Evolutionary conservation across 2,113 vertebrate species (phyloP), one percentile per base, ranked within the genome.

Genomic region (Brienomyrus brachyistius): DNA sequence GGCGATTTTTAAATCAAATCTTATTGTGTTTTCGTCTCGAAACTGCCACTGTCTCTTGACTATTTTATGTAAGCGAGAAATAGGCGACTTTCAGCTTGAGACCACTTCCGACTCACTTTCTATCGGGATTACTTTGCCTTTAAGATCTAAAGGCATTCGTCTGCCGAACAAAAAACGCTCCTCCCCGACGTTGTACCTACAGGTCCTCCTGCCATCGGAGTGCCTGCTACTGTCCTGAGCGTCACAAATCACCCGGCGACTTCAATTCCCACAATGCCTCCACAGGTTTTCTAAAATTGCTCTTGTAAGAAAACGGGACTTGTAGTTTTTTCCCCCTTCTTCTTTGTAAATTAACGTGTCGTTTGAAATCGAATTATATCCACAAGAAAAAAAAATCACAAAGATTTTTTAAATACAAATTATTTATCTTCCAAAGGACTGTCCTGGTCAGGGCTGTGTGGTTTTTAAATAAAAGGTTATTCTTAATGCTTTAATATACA

Each of bases 261-360:
- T 93, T 88, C 93, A 94, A 94, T 91, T 94, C 93, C 93, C 92
- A 94, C 88, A 93, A 94, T 94, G 91, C 93, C 90, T 87, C 88
- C 70, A 88, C 90, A 87, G 91, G 56, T 89, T 87, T 90, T 15
- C 52, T 23, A 45, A 90, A 84, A 90, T 80, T 51, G 35, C 80
- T 66, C 47, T 19, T 35, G 21, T 40, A 52, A 13, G 45, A 91
- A 89, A 86, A 52, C 90, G 91, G 92, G 90, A 91, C 90, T 91
- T 94, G 93, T 94, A 94, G 93, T 94, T 90, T 91, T 89, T 47
- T 31, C 23, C 43, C 4, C 17, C 8, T 8, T 70, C n/a, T 31
- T 70, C n/a, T 31, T 70, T 70, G 35, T 15, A 80, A 47, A 77
- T 48, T 89, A 62, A 74, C 88, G 84, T 90, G 19, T 45, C 52